A percentile compares a stretch with the other conserved stretches of the same genome.
Conservation (phyloP, 2,797 vertebrate genomes). For the Pseudochaenichthys georgianus region DNA sequence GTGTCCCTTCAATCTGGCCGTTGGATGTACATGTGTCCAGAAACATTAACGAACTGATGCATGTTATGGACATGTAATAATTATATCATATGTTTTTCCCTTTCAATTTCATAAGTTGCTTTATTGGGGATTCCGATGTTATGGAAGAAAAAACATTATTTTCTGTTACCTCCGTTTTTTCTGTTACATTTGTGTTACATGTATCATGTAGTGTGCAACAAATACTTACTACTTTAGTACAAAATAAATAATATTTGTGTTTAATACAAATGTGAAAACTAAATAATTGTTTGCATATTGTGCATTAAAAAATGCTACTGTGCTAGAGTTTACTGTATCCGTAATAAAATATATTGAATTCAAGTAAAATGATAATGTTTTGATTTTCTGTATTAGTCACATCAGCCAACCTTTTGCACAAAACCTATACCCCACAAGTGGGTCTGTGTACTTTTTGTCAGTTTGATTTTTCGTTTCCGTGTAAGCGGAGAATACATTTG, state of each 20-base stretch:
- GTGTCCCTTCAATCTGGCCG: slow-evolving; percentile 37
- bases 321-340: not conserved
- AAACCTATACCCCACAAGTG: no score
- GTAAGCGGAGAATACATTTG: no score
- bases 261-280: slow-evolving; percentile 34
- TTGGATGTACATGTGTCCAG: slow-evolving; percentile 57
- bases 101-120: not conserved
- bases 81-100: slow-evolving; percentile 6
- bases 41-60: not conserved
- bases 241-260: slow-evolving; percentile 30
- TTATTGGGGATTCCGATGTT: not conserved
- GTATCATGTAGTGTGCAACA: slow-evolving; percentile 24
- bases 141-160: not conserved
- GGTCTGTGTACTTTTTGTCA: no score
- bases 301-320: not conserved
- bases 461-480: no score
- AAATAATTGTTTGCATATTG: not conserved
- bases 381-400: not conserved
- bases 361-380: not conserved
- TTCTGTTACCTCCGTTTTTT: not conserved
- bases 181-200: slow-evolving; percentile 6
- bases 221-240: not conserved
- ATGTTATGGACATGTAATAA: slow-evolving; percentile 35
- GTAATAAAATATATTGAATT: slow-evolving; percentile 4
- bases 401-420: not conserved